phyloP scores from a whole-genome alignment of 2,888 invertebrate genomes.

The Nebria salina region DNA sequence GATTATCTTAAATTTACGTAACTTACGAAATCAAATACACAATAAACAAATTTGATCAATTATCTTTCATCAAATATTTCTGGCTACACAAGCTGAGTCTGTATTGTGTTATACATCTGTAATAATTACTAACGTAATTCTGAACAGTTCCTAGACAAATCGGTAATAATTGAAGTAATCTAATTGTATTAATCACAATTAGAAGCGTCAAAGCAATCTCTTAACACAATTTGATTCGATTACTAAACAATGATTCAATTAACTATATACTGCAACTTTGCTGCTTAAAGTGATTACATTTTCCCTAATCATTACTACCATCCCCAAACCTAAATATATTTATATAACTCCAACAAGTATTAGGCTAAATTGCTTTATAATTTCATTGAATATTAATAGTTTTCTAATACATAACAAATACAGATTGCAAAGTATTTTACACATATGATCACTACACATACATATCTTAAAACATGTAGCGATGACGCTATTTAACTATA shows the following conservation, averaged over 20 bases:
- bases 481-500: slow-evolving; percentile 19
- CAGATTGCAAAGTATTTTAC: neutral
- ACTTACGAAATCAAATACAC: no score
- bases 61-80: no score
- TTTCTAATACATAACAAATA: neutral
- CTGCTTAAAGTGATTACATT: neutral
- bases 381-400: neutral
- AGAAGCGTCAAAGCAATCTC: neutral
- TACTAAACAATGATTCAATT: neutral
- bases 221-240: neutral
- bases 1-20: neutral
- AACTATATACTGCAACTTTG: neutral
- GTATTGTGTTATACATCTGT: no score
- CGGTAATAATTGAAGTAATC: neutral
- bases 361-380: neutral
- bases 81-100: no score
- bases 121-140: no score
- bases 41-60: no score
- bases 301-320: neutral
- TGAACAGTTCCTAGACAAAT: neutral
- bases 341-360: no score
- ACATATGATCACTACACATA: neutral
- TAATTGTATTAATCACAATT: neutral
- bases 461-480: neutral
- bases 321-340: neutral